phyloP scores from a whole-genome alignment of 2,888 invertebrate genomes.

The Ochropleura leucogaster region DNA sequence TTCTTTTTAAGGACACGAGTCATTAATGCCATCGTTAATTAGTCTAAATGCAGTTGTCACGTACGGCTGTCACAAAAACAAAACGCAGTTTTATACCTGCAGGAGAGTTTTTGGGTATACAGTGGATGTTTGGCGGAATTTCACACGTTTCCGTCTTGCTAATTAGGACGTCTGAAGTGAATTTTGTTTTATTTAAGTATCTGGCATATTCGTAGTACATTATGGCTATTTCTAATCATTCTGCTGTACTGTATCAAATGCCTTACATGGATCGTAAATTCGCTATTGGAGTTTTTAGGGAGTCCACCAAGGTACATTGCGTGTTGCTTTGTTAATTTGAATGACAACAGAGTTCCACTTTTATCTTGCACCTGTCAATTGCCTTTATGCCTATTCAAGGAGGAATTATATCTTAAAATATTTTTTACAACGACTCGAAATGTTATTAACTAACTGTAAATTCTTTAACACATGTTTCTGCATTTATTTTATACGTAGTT shows the following conservation, averaged over 20 bases:
- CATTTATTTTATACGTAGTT: constrained; percentile 26
- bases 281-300: constrained; percentile 8
- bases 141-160: neutral
- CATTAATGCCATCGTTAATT: constrained; percentile 56
- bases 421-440: neutral
- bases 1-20: constrained; percentile 39
- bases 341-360: neutral
- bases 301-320: neutral
- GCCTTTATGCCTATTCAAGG: neutral
- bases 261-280: constrained; percentile 15
- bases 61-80: constrained; percentile 26
- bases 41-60: constrained; percentile 49
- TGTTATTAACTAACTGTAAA: neutral
- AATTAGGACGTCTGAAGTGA: constrained; percentile 7
- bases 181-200: constrained; percentile 7
- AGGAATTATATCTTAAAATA: neutral
- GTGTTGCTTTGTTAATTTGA: neutral
- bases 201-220: neutral
- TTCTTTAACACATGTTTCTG: constrained; percentile 10
- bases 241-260: constrained; percentile 29
- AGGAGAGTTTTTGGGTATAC: constrained; percentile 23
- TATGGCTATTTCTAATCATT: neutral
- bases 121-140: neutral
- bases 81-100: constrained; percentile 11
- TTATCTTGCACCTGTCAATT: constrained; percentile 11